Percentiles rank a stretch among this genome's conserved stretches.
phyloP scores from a whole-genome alignment of 2,888 invertebrate species.

The Invenusta paracnida region DNA sequence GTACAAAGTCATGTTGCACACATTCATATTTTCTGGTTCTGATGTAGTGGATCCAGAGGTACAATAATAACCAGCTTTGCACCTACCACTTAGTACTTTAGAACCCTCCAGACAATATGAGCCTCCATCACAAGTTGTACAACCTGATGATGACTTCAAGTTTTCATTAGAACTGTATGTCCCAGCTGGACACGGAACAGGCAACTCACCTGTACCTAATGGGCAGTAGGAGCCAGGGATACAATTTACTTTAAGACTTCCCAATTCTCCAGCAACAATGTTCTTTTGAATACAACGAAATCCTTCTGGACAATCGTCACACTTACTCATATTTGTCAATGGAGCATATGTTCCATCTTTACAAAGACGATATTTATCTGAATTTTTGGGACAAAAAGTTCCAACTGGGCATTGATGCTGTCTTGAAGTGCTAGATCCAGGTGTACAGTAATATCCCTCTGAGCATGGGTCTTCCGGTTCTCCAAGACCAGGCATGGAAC shows the following conservation, averaged over 20 bases:
- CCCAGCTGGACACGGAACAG: conserved; percentile 53
- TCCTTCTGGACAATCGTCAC: neutral
- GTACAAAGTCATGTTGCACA: conserved; percentile 47
- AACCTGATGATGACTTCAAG: conserved; percentile 50
- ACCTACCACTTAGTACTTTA: conserved; percentile 51
- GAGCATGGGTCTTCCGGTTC: conserved; percentile 52
- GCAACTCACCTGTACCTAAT: conserved; percentile 53
- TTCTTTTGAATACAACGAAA: neutral
- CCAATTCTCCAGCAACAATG: neutral
- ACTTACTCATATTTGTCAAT: neutral
- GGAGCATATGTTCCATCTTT: conserved; percentile 52
- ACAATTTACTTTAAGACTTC: neutral
- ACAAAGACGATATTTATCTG: conserved; percentile 52
- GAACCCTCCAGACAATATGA: conserved; percentile 52
- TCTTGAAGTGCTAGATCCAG: conserved; percentile 40
- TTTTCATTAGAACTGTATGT: conserved; percentile 52
- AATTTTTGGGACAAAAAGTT: conserved; percentile 55
- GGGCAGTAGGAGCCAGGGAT: conserved; percentile 54
- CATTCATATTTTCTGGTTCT: conserved; percentile 61
- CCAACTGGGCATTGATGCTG: conserved; percentile 51
- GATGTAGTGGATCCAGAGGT: conserved; percentile 84
- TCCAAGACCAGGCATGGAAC: conserved; percentile 47
- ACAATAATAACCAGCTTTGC: conserved; percentile 67
- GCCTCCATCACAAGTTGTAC: conserved; percentile 56
- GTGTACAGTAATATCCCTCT: conserved; percentile 55